Conservation (phyloP, 2,113 vertebrate species). For the Centrocercus urophasianus region DNA sequence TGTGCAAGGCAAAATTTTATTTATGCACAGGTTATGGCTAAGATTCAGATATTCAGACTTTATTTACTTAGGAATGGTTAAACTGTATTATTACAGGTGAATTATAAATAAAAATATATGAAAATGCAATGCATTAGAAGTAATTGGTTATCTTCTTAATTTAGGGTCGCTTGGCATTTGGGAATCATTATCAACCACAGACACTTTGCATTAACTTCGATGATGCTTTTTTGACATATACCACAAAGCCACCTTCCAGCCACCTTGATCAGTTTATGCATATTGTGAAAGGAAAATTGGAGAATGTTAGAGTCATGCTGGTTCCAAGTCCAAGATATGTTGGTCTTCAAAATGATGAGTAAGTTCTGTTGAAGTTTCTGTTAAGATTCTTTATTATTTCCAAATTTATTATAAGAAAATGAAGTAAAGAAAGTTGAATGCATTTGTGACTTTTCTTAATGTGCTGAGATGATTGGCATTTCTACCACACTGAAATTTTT, state of each 20-base stretch:
- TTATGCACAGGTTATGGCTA: not conserved
- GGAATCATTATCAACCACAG: slow-evolving; percentile 96
- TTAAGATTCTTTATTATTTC: not conserved
- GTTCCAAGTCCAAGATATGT: slow-evolving; percentile 96
- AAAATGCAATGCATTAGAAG: not conserved
- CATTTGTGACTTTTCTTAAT: not conserved
- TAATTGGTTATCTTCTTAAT: not conserved
- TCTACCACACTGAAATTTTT: not conserved
- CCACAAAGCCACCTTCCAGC: slow-evolving; percentile 98
- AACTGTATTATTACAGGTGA: not conserved
- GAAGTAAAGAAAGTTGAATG: not conserved
- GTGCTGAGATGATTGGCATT: not conserved
- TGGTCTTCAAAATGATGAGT: slow-evolving; percentile 97
- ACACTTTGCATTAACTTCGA: slow-evolving; percentile 97
- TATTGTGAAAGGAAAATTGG: slow-evolving; percentile 95
- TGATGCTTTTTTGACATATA: slow-evolving; percentile 94
- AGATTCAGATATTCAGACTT: not conserved
- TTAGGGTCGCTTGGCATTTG: slow-evolving; percentile 95
- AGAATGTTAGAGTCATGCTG: slow-evolving; percentile 98
- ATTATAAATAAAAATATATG: not conserved
- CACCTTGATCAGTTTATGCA: slow-evolving; percentile 98
- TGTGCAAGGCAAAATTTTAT: not conserved
- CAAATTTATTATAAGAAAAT: not conserved
- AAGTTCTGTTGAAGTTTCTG: slow-evolving; percentile 56
- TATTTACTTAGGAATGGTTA: not conserved